These are phyloP conservation scores for Petrocephalus schoutedeni DNA, from an alignment of 2,797 vertebrate species.

Conservation along the genomic window DNA sequence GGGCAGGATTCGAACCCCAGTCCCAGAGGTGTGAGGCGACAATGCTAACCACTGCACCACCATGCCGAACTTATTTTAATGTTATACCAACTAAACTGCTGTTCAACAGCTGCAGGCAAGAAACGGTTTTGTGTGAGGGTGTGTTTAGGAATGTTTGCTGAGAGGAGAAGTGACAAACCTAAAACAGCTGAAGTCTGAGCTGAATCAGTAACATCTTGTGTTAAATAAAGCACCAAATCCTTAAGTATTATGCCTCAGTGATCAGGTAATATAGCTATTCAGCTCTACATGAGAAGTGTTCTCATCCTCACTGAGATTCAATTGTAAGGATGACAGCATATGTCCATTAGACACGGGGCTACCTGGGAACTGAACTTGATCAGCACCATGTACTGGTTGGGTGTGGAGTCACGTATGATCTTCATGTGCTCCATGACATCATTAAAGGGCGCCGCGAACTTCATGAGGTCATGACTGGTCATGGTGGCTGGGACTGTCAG, in stretches of 20 bases:
- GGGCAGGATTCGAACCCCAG: no score
- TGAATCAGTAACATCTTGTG: not conserved
- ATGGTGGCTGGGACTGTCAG: constrained; percentile 91
- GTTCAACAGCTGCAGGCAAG: not conserved
- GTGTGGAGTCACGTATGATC: constrained; percentile 93
- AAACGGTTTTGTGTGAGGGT: not conserved
- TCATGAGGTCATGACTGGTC: constrained; percentile 98
- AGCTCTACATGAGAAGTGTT: not conserved
- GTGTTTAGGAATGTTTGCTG: not conserved
- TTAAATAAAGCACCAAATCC: not conserved
- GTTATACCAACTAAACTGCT: not conserved
- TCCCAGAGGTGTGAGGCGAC: no score
- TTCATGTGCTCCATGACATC: constrained; percentile 99
- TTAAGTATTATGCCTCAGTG: not conserved
- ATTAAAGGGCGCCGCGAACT: constrained; percentile 89
- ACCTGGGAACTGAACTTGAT: constrained; percentile 91
- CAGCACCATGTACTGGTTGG: constrained; percentile 97
- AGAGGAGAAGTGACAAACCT: not conserved
- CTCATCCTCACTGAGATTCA: not conserved
- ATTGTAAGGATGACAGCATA: not conserved
- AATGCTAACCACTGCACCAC: no score
- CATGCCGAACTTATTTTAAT: not conserved
- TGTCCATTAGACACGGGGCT: constrained; percentile 18
- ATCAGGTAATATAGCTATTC: not conserved
- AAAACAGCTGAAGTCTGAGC: not conserved